phyloP scores from a whole-genome alignment of 1,140 invertebrate species.

The Dysdera silvatica region DNA sequence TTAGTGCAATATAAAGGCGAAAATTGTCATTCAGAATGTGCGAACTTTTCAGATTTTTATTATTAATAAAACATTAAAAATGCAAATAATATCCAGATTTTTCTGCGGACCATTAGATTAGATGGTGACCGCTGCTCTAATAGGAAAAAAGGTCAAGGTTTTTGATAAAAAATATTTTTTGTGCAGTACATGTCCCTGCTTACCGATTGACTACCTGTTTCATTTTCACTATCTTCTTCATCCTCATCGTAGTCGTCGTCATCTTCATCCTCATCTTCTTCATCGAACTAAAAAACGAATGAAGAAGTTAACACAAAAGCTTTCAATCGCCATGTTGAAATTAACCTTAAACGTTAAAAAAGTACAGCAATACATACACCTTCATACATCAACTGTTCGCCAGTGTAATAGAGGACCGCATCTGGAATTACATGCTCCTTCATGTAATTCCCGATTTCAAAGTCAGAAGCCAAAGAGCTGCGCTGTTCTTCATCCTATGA shows the following conservation, averaged over 20 bases:
- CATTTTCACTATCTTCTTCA: conserved; percentile 30
- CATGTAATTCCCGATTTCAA: conserved; percentile 97
- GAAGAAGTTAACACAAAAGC: background rate
- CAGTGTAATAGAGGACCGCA: conserved; percentile 90
- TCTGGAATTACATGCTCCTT: conserved; percentile 84
- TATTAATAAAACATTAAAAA: too few species aligned
- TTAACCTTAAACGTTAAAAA: background rate
- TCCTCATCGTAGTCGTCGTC: conserved; percentile 32
- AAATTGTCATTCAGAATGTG: too few species aligned
- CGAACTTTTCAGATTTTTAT: too few species aligned
- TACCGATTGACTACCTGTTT: too few species aligned
- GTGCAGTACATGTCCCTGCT: too few species aligned
- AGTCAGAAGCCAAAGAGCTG: conserved; percentile 77
- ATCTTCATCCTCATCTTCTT: conserved; percentile 29
- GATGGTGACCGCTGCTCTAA: too few species aligned
- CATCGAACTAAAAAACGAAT: conserved; percentile 20
- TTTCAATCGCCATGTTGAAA: background rate
- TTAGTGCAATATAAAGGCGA: too few species aligned
- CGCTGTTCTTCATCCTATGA: conserved; percentile 59
- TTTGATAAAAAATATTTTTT: too few species aligned
- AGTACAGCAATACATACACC: conserved; percentile 13
- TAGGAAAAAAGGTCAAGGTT: too few species aligned
- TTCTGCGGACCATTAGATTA: too few species aligned
- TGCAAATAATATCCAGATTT: too few species aligned
- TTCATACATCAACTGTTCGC: conserved; percentile 39